Base-by-base conservation (phyloP, 1,140 invertebrate species). In the Heterodera schachtii region DNA sequence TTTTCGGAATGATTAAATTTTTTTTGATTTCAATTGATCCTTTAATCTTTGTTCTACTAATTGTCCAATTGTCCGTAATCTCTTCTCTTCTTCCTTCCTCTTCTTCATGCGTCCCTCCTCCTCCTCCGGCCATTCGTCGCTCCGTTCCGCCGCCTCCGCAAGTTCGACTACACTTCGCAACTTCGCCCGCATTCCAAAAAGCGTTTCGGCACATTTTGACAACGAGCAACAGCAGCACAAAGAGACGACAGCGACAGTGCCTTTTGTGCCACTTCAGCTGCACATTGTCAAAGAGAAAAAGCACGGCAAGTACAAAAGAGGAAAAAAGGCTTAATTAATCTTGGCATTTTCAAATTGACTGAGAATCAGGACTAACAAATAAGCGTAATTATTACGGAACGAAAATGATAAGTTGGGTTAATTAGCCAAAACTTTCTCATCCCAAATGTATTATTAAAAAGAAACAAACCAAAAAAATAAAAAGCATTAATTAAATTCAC, bases 191-290 rank as follows among this genome's bases (percentile, higher is more conserved):
- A 64, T 71, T 11, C 69, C 69, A 41, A 71, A 71, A 46, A 71
- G 69, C 44, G 5, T 71, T 41, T 71, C 69, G 6, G 69, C 31
- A 11, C 69, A 71, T 16, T 71, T 71, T 43, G 31, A 71, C 41
- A 41, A 41, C 41, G 41, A 71, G 4, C 44, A 41, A 7, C 69
- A 71, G 19, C 69, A 11, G 6, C 6, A 41, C 69, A 9, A 11
- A 3, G 0, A 11, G 16, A n/a, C 13, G 19, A 41, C 69, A 13
- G 3, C 69, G 21, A 6, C 67, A 43, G 11, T 71, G 19, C 69
- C 69, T 11, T 71, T 71, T 46, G 69, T 71, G 3, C 69, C 69
- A 41, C 69, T 71, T 46, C 69, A 71, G n/a, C 69, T 71, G 6
- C 69, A 71, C 19, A 71, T 71, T 41, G 31, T 71, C 69, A 71